A percentile compares a stretch with the other conserved stretches of the same genome.
Evolutionary conservation across 1,140 invertebrate species (phyloP).

Genomic region (Panulirus ornatus): DNA sequence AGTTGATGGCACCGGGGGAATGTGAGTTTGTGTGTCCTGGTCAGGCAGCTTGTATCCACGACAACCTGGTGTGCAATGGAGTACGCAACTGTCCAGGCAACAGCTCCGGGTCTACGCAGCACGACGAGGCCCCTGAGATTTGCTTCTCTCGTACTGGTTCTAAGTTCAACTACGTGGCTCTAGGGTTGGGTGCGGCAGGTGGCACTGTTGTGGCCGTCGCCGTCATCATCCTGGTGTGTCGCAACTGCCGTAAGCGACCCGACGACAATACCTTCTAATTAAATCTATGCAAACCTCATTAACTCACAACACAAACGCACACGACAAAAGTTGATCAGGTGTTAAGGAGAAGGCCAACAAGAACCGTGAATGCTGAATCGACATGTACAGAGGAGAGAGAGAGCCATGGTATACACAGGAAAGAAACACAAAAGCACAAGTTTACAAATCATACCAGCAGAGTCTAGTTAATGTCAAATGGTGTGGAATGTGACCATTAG

Average conservation of each 20-base stretch:
- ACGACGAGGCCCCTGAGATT: constrained; percentile 76
- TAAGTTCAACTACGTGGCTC: constrained; percentile 80
- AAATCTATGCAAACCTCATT: constrained; percentile 35
- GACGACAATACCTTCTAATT: constrained; percentile 73
- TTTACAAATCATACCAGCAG: not conserved
- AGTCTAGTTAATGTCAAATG: not conserved
- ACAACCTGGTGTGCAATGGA: constrained; percentile 90
- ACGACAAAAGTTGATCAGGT: not conserved
- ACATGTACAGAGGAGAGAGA: too few relatives aligned
- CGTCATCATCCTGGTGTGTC: constrained; percentile 80
- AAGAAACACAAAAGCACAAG: constrained; percentile 37
- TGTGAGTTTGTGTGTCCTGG: constrained; percentile 90
- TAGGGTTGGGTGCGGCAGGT: constrained; percentile 79
- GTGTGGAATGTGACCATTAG: not conserved
- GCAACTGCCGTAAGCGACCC: constrained; percentile 78
- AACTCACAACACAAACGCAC: not conserved
- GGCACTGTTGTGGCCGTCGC: constrained; percentile 78
- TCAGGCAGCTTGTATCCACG: constrained; percentile 89
- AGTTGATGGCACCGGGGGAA: constrained; percentile 80
- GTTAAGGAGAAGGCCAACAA: not conserved
- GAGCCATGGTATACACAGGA: not conserved
- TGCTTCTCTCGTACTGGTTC: constrained; percentile 76
- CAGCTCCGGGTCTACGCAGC: constrained; percentile 76
- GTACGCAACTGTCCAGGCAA: constrained; percentile 89
- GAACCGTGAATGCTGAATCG: too few relatives aligned